Percentiles rank a stretch among this genome's conserved stretches.
Conservation (phyloP, 2,888 invertebrate species). For the Aphodius sticticus region DNA sequence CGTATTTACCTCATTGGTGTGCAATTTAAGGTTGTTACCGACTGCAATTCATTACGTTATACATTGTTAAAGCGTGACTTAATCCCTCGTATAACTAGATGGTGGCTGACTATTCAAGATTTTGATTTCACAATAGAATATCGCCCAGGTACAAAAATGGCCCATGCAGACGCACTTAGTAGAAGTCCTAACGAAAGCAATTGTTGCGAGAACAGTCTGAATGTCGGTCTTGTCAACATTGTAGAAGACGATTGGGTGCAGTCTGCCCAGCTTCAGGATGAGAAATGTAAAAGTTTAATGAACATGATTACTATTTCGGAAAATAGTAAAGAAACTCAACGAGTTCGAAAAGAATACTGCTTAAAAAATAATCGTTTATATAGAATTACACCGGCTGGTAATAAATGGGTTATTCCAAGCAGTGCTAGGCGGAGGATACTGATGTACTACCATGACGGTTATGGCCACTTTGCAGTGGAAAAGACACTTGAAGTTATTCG, state of each 20-base stretch:
- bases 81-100: conserved; percentile 35
- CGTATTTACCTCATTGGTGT: conserved; percentile 30
- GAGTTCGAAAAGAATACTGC: conserved; percentile 31
- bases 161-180: conserved; percentile 32
- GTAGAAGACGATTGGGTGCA: conserved; percentile 28
- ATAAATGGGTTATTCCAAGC: conserved; percentile 28
- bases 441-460: conserved; percentile 51
- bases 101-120: conserved; percentile 37
- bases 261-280: conserved; percentile 23
- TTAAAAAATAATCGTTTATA: too few species aligned
- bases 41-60: conserved; percentile 33
- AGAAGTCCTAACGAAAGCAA: background rate
- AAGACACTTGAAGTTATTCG: conserved; percentile 48
- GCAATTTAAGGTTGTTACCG: conserved; percentile 29
- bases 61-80: conserved; percentile 26
- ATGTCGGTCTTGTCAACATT: conserved; percentile 8
- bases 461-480: conserved; percentile 51
- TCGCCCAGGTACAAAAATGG: conserved; percentile 34
- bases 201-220: too few species aligned
- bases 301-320: conserved; percentile 33
- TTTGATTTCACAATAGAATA: conserved; percentile 36
- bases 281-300: conserved; percentile 30
- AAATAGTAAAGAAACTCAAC: conserved; percentile 23
- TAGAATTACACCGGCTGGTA: conserved; percentile 16
- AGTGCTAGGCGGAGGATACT: conserved; percentile 26